A percentile compares a stretch with the other conserved stretches of the same genome.
These are phyloP conservation scores for Macropis europaea DNA, from an alignment of 2,888 invertebrate species.

Conservation along the genomic window DNA sequence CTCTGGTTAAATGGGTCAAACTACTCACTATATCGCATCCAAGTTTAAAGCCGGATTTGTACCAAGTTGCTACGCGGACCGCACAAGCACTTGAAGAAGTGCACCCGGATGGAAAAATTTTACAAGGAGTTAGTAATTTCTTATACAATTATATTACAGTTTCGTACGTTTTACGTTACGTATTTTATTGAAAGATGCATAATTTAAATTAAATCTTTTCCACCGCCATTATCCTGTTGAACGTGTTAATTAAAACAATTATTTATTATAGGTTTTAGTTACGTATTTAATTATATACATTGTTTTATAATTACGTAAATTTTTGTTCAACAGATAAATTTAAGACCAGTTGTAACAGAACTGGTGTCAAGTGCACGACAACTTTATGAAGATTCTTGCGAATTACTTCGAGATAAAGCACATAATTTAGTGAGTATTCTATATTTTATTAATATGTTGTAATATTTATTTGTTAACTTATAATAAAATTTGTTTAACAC, in stretches of 20 bases:
- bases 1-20: slow-evolving; percentile 92
- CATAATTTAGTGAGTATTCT: slow-evolving; percentile 81
- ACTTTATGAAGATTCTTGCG: slow-evolving; percentile 88
- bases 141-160: not conserved
- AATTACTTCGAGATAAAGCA: slow-evolving; percentile 85
- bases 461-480: slow-evolving; percentile 4
- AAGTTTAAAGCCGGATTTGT: slow-evolving; percentile 86
- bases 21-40: slow-evolving; percentile 85
- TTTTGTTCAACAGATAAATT: slow-evolving; percentile 81
- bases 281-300: not conserved
- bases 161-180: not conserved
- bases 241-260: not conserved
- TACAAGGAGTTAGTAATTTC: slow-evolving; percentile 84
- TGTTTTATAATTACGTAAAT: not conserved
- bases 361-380: slow-evolving; percentile 85
- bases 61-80: slow-evolving; percentile 87
- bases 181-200: too few species aligned
- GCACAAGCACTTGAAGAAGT: slow-evolving; percentile 86
- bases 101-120: slow-evolving; percentile 90
- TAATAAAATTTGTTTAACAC: slow-evolving; percentile 33
- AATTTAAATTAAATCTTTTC: slow-evolving; percentile 24
- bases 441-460: not conserved
- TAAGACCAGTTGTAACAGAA: slow-evolving; percentile 89
- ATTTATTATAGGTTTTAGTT: not conserved
- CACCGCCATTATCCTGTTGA: slow-evolving; percentile 41